Evolutionary conservation across 2,888 invertebrate genomes (phyloP).

Genomic region (Lithosia quadra): DNA sequence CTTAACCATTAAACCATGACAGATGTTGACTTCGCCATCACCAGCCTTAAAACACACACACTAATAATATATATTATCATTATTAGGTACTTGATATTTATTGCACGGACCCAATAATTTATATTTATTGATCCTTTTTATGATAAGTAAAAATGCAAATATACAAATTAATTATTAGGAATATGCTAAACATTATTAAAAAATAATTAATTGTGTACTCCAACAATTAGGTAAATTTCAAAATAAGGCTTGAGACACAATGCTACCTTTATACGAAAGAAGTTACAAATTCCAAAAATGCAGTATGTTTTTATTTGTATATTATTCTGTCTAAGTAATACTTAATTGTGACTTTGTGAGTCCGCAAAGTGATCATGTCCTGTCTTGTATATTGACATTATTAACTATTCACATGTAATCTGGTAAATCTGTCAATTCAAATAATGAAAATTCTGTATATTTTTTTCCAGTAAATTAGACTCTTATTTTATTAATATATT

Average conservation of each 20-base stretch:
- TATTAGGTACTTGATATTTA: neutral
- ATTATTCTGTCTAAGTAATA: too few species aligned
- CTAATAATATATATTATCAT: too few species aligned
- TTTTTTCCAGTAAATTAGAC: neutral
- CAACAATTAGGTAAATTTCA: neutral
- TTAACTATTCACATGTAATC: too few species aligned
- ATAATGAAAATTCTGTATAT: too few species aligned
- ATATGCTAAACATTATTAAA: neutral
- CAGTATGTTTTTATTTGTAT: neutral
- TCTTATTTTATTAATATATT: conserved; percentile 1
- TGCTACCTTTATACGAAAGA: neutral
- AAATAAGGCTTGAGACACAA: neutral
- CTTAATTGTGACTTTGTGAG: too few species aligned
- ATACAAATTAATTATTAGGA: neutral
- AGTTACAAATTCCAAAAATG: neutral
- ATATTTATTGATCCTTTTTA: too few species aligned
- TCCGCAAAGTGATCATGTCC: too few species aligned
- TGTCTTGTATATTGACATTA: too few species aligned
- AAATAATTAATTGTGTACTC: neutral
- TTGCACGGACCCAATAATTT: conserved; percentile 14
- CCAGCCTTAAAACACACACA: too few species aligned
- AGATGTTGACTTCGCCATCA: too few species aligned
- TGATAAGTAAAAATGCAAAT: neutral
- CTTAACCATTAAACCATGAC: too few species aligned
- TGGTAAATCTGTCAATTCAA: too few species aligned